Conservation (phyloP, 2,797 vertebrate species). For the Nothura maculosa region DNA sequence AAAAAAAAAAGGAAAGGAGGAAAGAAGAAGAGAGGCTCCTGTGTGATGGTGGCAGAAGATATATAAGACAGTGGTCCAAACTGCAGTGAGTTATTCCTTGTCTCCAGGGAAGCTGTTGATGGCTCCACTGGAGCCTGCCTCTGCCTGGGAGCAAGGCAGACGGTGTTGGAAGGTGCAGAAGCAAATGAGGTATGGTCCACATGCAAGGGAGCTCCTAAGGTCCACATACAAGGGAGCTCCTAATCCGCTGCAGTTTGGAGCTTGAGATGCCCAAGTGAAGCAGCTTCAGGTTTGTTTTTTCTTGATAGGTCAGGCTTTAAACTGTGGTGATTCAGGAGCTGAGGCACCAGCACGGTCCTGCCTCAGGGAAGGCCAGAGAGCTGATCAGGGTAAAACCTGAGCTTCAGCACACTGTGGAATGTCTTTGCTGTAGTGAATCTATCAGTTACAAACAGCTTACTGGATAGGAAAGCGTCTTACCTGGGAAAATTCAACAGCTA, state of each 20-base stretch:
- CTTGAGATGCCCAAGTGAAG: neutral
- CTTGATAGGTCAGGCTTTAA: neutral
- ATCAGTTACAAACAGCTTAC: neutral
- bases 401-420: neutral
- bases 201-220: neutral
- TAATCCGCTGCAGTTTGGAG: neutral
- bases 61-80: neutral
- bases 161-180: neutral
- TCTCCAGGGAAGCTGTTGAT: neutral
- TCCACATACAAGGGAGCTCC: neutral
- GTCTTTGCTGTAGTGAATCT: neutral
- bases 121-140: too few species aligned
- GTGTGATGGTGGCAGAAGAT: neutral
- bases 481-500: neutral
- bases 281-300: neutral
- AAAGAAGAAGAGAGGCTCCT: neutral
- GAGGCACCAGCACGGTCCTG: neutral
- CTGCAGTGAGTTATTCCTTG: neutral
- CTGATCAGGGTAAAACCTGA: neutral
- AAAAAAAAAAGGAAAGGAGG: neutral
- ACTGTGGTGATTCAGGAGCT: neutral
- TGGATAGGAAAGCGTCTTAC: neutral
- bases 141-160: neutral
- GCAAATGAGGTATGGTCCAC: neutral
- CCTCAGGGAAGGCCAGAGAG: neutral